Base-by-base conservation (phyloP, 2,888 invertebrate genomes). In the Salpingus planirostris region DNA sequence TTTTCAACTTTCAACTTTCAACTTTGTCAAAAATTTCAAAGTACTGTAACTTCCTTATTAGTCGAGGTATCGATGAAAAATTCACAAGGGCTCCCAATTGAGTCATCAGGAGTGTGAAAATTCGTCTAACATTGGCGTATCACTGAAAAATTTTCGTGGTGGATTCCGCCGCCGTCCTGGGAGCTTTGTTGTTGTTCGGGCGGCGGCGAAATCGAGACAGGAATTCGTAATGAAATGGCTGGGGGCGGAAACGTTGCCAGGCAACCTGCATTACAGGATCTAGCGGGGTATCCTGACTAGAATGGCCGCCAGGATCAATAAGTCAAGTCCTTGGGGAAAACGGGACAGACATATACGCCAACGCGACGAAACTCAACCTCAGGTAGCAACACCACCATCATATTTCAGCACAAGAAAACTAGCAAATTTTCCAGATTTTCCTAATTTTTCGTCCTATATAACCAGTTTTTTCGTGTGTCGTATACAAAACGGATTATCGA, bases 251-350 rank as follows among this genome's bases (percentile, higher is more conserved):
- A 50, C 45, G 60, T 60, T 60, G 60, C 60, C 43, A 49, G 51
- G 59, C 57, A 56, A 60, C 60, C 43, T 37, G 46, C 44, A 44
- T 42, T 49, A 44, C 50, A 49, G 50, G 50, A 54, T 43, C 41
- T 35, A 38, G 43, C 51, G 52, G 50, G 51, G 47, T 44, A 42
- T 54, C 50, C 52, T 49, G 47, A 38, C 52, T 46, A 55, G 50
- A 45, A 59, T 59, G 58, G 60, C 59, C 48, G 58, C 57, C 59
- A 48, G 54, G 60, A 61, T 61, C 60, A 61, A 61, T 61, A 61
- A 61, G 60, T 60, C 60, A 61, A 59, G 58, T 60, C 58, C 59
- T 58, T 51, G 50, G 57, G 49, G 60, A 58, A 23, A 11, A 15
- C 38, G 29, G 28, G 30, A n/a, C n/a, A n/a, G n/a, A n/a, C n/a